Evolutionary conservation across 2,888 invertebrate species (phyloP).

Genomic region (Tetragonisca angustula): DNA sequence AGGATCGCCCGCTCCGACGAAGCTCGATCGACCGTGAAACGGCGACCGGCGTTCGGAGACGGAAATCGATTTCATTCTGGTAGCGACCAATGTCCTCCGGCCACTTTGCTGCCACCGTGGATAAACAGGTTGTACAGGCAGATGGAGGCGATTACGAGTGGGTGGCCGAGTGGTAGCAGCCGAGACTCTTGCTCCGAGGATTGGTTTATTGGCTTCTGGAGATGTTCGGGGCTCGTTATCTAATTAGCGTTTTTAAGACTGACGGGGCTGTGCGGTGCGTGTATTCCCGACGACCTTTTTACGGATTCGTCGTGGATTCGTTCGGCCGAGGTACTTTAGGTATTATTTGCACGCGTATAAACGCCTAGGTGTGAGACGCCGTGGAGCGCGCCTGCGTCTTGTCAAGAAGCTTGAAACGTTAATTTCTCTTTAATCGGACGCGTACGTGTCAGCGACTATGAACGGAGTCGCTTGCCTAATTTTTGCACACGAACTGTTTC

Average conservation of each 20-base stretch:
- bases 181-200: not conserved
- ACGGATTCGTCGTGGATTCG: not conserved
- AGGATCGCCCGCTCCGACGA: constrained; percentile 24
- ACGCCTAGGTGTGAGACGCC: no score
- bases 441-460: no score
- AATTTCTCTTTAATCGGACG: no score
- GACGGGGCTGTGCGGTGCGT: no score
- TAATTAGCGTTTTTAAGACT: constrained; percentile 15
- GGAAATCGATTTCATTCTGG: constrained; percentile 71
- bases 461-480: not conserved
- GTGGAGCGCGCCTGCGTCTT: no score
- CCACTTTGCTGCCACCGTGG: constrained; percentile 56
- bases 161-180: not conserved
- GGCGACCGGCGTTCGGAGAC: constrained; percentile 37
- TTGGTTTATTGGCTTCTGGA: constrained; percentile 4
- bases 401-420: no score
- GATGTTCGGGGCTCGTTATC: not conserved
- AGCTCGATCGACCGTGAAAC: constrained; percentile 68
- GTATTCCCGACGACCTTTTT: not conserved
- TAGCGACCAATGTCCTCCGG: constrained; percentile 57
- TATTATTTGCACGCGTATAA: no score
- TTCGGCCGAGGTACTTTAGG: not conserved
- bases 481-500: not conserved
- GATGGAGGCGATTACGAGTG: not conserved
- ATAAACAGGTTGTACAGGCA: constrained; percentile 42